Percentiles rank a stretch among this genome's conserved stretches.
phyloP scores from a whole-genome alignment of 2,888 invertebrate species.

The Leptinotarsa haldemani region DNA sequence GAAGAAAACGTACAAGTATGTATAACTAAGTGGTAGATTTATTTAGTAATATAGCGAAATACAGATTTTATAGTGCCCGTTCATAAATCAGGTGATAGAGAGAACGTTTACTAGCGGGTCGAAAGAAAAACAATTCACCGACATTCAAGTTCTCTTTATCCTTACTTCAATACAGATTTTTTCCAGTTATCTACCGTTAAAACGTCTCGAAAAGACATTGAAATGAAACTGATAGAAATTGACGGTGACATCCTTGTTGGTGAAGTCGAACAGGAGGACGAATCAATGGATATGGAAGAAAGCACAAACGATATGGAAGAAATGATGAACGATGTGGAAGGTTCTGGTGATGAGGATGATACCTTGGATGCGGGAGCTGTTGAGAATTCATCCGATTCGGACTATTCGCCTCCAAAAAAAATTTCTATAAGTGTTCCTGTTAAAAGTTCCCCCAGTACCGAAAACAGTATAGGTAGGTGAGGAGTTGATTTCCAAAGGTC shows the following conservation, averaged over 20 bases:
- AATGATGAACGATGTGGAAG: slow-evolving; percentile 43
- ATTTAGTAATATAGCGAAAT: background rate
- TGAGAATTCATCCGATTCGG: slow-evolving; percentile 61
- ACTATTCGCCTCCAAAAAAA: slow-evolving; percentile 56
- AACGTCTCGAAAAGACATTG: slow-evolving; percentile 58
- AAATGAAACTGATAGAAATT: slow-evolving; percentile 62
- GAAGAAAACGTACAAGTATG: slow-evolving; percentile 53
- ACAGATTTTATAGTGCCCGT: too few relatives aligned
- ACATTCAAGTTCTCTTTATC: too few relatives aligned
- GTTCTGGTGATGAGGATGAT: slow-evolving; percentile 42
- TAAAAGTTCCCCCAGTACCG: slow-evolving; percentile 40
- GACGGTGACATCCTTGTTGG: slow-evolving; percentile 52
- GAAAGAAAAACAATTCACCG: too few relatives aligned
- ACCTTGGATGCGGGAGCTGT: slow-evolving; percentile 57
- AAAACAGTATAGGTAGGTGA: slow-evolving; percentile 48
- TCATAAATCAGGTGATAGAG: too few relatives aligned
- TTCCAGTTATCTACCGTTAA: slow-evolving; percentile 37
- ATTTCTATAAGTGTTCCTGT: slow-evolving; percentile 5
- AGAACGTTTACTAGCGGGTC: too few relatives aligned
- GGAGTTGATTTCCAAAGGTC: background rate
- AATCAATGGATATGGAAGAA: slow-evolving; percentile 44
- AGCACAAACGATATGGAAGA: slow-evolving; percentile 46
- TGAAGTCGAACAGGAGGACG: slow-evolving; percentile 30
- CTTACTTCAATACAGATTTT: background rate
- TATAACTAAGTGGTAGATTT: background rate